A percentile compares a stretch with the other conserved stretches of the same genome.
These are phyloP conservation scores for Galbula dea DNA, from an alignment of 2,113 vertebrate genomes.

Conservation along the genomic window DNA sequence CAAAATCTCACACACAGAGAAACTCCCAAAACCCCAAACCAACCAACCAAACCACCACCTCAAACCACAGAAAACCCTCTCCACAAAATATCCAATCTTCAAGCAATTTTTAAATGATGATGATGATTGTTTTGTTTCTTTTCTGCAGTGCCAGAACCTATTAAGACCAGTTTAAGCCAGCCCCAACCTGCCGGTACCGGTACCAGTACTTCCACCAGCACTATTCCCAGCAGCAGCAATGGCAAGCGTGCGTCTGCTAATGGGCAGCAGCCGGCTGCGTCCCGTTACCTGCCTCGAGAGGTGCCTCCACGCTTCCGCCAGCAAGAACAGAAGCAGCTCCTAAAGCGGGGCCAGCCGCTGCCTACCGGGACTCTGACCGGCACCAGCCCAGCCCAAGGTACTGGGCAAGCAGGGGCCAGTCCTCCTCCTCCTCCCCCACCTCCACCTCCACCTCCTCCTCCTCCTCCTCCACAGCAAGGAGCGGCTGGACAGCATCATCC, in stretches of 20 bases:
- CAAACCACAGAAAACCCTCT: too few species aligned
- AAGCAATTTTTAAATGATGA: not conserved
- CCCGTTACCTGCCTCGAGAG: constrained; percentile 94
- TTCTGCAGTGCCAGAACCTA: constrained; percentile 90
- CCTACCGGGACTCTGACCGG: constrained; percentile 80
- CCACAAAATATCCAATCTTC: not conserved
- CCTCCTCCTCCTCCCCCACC: constrained; percentile 52
- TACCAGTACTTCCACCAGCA: constrained; percentile 85
- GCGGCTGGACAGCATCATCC: constrained; percentile 72
- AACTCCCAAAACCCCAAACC: too few species aligned
- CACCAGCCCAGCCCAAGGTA: constrained; percentile 69
- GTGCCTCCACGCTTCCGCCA: constrained; percentile 97
- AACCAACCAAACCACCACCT: too few species aligned
- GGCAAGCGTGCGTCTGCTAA: constrained; percentile 85
- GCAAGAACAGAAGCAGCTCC: constrained; percentile 97
- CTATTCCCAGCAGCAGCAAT: constrained; percentile 87
- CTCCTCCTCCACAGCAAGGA: constrained; percentile 73
- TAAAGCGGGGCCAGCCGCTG: constrained; percentile 95
- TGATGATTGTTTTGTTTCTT: not conserved
- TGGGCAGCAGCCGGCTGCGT: constrained; percentile 82
- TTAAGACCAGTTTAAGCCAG: constrained; percentile 90
- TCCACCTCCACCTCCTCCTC: too few species aligned
- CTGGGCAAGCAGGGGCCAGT: constrained; percentile 75
- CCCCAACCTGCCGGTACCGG: constrained; percentile 86
- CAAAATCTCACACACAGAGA: too few species aligned